These are phyloP conservation scores for Notamacropus eugenii DNA, from an alignment of 2,797 vertebrate genomes.

Conservation along the genomic window DNA sequence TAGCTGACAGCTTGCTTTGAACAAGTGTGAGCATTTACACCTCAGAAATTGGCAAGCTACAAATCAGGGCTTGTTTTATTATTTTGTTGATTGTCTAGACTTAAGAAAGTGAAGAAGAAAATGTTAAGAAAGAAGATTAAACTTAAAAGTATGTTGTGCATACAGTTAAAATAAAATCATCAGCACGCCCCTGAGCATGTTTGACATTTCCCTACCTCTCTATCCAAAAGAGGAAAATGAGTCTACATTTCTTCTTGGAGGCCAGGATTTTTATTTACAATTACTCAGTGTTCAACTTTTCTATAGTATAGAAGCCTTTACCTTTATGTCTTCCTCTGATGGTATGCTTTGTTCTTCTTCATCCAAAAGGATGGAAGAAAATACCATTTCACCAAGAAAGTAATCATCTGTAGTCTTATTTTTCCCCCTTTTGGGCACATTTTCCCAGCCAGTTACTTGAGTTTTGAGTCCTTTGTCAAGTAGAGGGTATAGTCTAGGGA, in stretches of 20 bases:
- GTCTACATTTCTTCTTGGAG: not conserved
- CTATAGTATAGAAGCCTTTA: not conserved
- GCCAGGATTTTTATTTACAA: not conserved
- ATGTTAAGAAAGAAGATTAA: not conserved
- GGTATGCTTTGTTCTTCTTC: too few species aligned
- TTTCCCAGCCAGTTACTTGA: too few species aligned
- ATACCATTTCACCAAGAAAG: too few species aligned
- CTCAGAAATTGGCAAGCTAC: not conserved
- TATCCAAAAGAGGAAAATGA: not conserved
- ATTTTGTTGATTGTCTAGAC: not conserved
- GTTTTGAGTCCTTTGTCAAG: too few species aligned
- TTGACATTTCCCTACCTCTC: not conserved
- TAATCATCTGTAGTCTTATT: too few species aligned
- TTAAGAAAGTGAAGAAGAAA: not conserved
- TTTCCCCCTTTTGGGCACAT: too few species aligned
- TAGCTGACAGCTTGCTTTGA: not conserved
- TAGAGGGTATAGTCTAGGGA: too few species aligned
- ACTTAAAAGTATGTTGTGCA: not conserved
- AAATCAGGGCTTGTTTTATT: not conserved
- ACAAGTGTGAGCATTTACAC: not conserved
- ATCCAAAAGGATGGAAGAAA: too few species aligned
- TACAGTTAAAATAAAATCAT: not conserved
- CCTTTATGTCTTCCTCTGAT: too few species aligned
- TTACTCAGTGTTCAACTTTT: not conserved
- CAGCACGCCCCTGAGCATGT: not conserved